Evolutionary conservation across 1,140 invertebrate species (phyloP).

Genomic region (Nymphalis io): DNA sequence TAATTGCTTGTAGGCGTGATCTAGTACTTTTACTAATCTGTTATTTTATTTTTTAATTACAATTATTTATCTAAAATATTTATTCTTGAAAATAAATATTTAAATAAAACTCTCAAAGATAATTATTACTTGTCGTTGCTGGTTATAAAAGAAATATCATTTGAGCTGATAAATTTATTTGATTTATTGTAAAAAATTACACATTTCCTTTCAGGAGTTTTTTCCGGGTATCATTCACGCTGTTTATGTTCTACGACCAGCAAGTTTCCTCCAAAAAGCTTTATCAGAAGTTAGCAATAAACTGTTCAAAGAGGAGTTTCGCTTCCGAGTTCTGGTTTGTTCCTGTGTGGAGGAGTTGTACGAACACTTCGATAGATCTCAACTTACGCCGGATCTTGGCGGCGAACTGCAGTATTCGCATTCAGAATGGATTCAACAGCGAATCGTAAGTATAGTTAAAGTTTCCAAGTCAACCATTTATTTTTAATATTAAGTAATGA

Average conservation of each 20-base stretch:
- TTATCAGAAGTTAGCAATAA: constrained; percentile 97
- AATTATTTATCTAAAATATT: too few relatives aligned
- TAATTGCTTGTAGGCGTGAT: neutral
- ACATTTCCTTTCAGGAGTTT: constrained; percentile 86
- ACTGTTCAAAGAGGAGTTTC: constrained; percentile 95
- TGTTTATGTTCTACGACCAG: constrained; percentile 94
- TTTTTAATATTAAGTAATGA: too few relatives aligned
- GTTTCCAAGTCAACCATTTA: neutral
- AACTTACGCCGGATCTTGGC: constrained; percentile 94
- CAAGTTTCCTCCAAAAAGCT: constrained; percentile 96
- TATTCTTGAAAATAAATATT: too few relatives aligned
- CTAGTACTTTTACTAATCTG: too few relatives aligned
- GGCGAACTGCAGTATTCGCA: constrained; percentile 95
- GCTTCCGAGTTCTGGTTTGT: constrained; percentile 93
- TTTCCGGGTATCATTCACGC: constrained; percentile 96
- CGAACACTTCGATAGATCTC: constrained; percentile 90
- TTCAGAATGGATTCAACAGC: constrained; percentile 97
- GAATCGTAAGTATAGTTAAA: constrained; percentile 87
- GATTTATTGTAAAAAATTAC: neutral
- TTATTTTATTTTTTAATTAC: too few relatives aligned
- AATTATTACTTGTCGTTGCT: too few relatives aligned
- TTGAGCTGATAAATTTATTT: too few relatives aligned
- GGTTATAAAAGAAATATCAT: too few relatives aligned
- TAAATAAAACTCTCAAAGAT: too few relatives aligned
- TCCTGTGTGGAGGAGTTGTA: constrained; percentile 91